These are phyloP conservation scores for Ectemnius cavifrons DNA, from an alignment of 2,888 invertebrate species.

Conservation along the genomic window DNA sequence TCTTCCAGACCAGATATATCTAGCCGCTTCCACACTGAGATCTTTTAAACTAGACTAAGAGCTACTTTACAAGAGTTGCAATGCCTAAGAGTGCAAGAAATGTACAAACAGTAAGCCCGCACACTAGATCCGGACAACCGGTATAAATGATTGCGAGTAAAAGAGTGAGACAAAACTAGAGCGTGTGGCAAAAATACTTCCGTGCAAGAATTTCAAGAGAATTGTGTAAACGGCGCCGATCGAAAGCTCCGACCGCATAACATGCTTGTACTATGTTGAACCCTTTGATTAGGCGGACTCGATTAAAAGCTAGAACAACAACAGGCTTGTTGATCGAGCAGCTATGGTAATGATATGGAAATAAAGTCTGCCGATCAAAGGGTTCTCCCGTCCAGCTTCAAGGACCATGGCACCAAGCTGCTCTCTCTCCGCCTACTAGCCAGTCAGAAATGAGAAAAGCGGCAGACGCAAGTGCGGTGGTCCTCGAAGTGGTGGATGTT, in stretches of 20 bases:
- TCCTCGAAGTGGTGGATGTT: not conserved
- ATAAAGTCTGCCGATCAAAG: not conserved
- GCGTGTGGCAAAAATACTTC: not conserved
- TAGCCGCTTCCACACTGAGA: too few species aligned
- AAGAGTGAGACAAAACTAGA: not conserved
- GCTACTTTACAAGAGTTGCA: too few species aligned
- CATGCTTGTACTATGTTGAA: not conserved
- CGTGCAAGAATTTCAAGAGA: conserved; percentile 1
- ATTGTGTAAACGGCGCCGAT: not conserved
- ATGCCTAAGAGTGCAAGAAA: too few species aligned
- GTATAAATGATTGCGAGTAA: not conserved
- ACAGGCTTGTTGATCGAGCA: not conserved
- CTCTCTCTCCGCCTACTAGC: too few species aligned
- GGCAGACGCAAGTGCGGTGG: not conserved
- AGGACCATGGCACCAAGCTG: too few species aligned
- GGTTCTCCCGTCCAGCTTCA: too few species aligned
- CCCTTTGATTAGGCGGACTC: not conserved
- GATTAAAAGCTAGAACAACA: not conserved
- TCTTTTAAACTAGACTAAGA: too few species aligned
- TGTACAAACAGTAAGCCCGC: too few species aligned
- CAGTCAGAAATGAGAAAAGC: not conserved
- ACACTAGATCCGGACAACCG: too few species aligned
- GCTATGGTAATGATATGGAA: not conserved
- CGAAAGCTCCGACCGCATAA: not conserved
- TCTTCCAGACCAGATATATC: conserved; percentile 4